phyloP scores from a whole-genome alignment of 1,140 invertebrate species.

The Bradynema listronoti region DNA sequence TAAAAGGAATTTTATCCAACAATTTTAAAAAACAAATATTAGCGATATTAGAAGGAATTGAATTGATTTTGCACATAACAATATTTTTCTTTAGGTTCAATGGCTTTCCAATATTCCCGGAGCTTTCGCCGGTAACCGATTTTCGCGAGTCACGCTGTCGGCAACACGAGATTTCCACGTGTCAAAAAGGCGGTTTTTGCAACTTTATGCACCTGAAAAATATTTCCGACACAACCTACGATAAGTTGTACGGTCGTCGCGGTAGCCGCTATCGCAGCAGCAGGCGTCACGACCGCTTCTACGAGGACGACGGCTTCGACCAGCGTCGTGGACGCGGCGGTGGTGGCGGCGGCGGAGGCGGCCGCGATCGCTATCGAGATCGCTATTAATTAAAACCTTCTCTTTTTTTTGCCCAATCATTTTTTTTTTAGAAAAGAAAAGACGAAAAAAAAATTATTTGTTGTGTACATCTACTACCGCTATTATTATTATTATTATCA shows the following conservation, averaged over 20 bases:
- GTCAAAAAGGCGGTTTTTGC: constrained; percentile 93
- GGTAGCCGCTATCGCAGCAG: constrained; percentile 20
- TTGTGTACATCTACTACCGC: too few relatives aligned
- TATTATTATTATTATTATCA: too few relatives aligned
- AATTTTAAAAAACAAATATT: too few relatives aligned
- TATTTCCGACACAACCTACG: constrained; percentile 63
- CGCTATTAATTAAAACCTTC: too few relatives aligned
- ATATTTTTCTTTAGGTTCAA: constrained; percentile 78
- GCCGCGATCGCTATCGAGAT: constrained; percentile 12
- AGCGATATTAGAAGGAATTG: too few relatives aligned
- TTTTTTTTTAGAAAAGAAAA: too few relatives aligned
- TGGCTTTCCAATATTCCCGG: constrained; percentile 88
- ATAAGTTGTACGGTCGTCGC: constrained; percentile 37
- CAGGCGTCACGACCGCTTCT: constrained; percentile 22
- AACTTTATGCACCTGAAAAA: constrained; percentile 99
- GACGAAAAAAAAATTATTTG: too few relatives aligned
- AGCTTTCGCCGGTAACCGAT: constrained; percentile 94
- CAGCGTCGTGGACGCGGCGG: constrained; percentile 7
- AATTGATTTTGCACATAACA: too few relatives aligned
- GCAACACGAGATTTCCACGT: constrained; percentile 98
- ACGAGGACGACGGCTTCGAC: constrained; percentile 30
- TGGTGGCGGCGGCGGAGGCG: constrained; percentile 20
- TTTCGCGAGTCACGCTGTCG: constrained; percentile 98
- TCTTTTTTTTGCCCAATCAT: too few relatives aligned
- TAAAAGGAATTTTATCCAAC: too few relatives aligned